Evolutionary conservation across 1,140 invertebrate species (phyloP), one percentile per base, ranked within the genome.

Genomic region (Argopecten irradians): DNA sequence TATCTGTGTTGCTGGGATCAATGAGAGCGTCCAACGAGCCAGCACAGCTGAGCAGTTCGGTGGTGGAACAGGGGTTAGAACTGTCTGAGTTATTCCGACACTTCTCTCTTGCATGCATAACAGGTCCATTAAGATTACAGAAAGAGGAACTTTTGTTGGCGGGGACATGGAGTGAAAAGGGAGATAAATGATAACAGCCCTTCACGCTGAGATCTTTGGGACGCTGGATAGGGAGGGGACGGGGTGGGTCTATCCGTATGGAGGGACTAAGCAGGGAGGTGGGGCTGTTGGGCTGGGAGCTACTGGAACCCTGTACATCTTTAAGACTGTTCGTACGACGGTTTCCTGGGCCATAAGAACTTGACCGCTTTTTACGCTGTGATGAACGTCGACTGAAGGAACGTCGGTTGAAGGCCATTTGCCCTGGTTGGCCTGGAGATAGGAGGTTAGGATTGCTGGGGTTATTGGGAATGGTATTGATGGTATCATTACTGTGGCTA

Each of bases 51-150:
- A 89, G 92, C 36, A 91, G 87, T 86, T 89, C 88, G 36, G 88
- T 88, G 34, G 91, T 91, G 89, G 91, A 93, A 87, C 92, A 90
- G 89, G 93, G 92, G 87, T 92, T 91, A 22, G 91, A 92, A 85
- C 87, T 89, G 83, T 93, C 93, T 82, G 92, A 92, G 87, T 92
- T 88, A 84, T 91, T 89, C 33, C 91, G 88, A 86, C 89, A 89
- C 32, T 90, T 91, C 22, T 87, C n/a, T 22, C 88, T 86, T 71
- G 88, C 86, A 86, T 91, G 83, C 35, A 84, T 88, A 36, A 83
- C 87, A 13, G 84, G 86, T 28, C 82, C 90, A 43, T 85, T 86
- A 22, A 89, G 33, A 34, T 89, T 84, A 28, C 85, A 84, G 36
- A 46, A 89, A 35, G 88, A 85, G 28, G 39, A 22, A 55, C 82